Evolutionary conservation across 2,797 vertebrate species (phyloP).

Genomic region (Malacoraja senta): DNA sequence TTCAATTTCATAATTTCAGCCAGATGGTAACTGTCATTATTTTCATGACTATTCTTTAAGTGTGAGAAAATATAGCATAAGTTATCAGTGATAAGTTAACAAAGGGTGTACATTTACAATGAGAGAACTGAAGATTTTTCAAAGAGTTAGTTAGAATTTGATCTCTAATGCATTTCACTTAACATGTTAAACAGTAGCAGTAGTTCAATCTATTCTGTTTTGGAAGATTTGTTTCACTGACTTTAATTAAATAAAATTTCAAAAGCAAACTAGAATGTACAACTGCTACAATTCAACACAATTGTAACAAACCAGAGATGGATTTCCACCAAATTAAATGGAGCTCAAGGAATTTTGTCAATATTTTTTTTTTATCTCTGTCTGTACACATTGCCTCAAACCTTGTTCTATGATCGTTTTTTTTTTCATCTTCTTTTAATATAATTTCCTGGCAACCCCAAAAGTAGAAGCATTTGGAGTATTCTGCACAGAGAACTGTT

Average conservation of each 20-base stretch:
- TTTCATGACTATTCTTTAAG: background rate
- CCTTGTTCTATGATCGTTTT: background rate
- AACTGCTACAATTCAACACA: no score
- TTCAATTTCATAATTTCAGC: background rate
- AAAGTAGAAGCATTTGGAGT: background rate
- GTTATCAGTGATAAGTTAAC: background rate
- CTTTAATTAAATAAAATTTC: no score
- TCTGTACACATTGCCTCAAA: background rate
- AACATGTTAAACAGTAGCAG: no score
- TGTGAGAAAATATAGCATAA: no score
- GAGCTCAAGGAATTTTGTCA: background rate
- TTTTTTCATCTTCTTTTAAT: background rate
- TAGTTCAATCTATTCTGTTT: no score
- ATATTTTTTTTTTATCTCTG: background rate
- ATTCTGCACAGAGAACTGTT: background rate
- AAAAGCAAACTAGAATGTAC: no score
- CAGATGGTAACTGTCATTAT: background rate
- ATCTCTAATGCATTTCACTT: no score
- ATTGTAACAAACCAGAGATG: no score
- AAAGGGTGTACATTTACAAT: background rate
- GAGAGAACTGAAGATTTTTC: background rate
- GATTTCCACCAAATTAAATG: no score
- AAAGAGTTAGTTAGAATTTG: background rate
- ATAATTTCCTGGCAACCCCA: background rate
- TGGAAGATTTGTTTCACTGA: no score